Conservation (phyloP, 2,797 vertebrate species). For the Crocidura indochinensis region DNA sequence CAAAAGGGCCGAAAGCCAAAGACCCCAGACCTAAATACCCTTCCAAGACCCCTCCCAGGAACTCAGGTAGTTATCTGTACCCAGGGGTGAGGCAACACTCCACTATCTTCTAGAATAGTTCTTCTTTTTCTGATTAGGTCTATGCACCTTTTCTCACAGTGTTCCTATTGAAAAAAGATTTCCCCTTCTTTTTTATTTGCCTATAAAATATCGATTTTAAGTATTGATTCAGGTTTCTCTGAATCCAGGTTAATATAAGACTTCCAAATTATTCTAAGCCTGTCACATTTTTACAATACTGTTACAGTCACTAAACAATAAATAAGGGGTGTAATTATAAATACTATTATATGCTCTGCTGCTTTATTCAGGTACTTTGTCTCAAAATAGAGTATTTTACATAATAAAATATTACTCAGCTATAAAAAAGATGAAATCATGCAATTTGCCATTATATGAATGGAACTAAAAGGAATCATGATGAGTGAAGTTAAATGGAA, state of each 20-base stretch:
- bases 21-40: too few species aligned
- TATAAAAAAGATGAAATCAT: too few species aligned
- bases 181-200: background rate
- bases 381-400: too few species aligned
- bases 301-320: background rate
- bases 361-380: background rate
- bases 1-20: too few species aligned
- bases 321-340: background rate
- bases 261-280: background rate
- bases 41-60: too few species aligned
- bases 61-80: too few species aligned
- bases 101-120: too few species aligned
- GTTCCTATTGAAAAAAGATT: background rate
- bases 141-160: background rate
- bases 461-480: too few species aligned
- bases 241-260: background rate
- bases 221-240: background rate
- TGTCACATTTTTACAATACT: background rate
- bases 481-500: too few species aligned
- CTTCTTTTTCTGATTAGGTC: background rate
- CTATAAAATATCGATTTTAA: conserved; percentile 22
- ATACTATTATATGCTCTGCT: background rate
- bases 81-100: too few species aligned
- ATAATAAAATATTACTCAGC: too few species aligned
- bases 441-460: too few species aligned